phyloP scores from a whole-genome alignment of 2,888 invertebrate genomes.

The Escarpia spicata region DNA sequence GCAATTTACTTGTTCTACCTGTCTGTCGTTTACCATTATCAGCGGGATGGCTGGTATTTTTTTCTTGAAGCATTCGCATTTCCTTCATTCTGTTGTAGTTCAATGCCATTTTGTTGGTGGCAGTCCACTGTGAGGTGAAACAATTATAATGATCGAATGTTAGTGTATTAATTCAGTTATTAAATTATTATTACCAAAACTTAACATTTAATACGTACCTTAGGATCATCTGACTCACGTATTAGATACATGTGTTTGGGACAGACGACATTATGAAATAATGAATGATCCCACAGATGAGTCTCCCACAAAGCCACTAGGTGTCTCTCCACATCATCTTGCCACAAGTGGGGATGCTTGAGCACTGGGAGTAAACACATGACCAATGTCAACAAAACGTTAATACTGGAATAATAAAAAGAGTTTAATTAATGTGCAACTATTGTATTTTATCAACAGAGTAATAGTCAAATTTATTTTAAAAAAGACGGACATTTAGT shows the following conservation, averaged over 20 bases:
- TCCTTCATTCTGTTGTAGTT: too few relatives aligned
- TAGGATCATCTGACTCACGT: neutral
- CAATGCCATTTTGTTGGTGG: too few relatives aligned
- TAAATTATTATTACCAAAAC: neutral
- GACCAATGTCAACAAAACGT: neutral
- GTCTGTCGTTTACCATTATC: too few relatives aligned
- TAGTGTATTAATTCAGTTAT: too few relatives aligned
- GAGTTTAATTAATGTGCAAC: neutral
- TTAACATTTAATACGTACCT: neutral
- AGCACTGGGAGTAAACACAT: neutral
- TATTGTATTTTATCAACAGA: too few relatives aligned
- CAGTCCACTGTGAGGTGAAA: too few relatives aligned
- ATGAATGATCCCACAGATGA: constrained; percentile 12
- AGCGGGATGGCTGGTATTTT: too few relatives aligned
- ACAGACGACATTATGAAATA: constrained; percentile 1
- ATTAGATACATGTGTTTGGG: constrained; percentile 7
- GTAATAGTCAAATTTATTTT: too few relatives aligned
- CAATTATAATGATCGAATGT: too few relatives aligned
- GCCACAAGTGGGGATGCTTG: neutral
- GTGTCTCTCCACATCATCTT: neutral
- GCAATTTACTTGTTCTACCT: too few relatives aligned
- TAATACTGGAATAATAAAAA: neutral
- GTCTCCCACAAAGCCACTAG: neutral
- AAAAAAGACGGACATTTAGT: neutral
- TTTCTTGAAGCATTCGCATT: too few relatives aligned